Conservation (phyloP, 2,888 invertebrate species). For the Chromoteleia sp. region DNA sequence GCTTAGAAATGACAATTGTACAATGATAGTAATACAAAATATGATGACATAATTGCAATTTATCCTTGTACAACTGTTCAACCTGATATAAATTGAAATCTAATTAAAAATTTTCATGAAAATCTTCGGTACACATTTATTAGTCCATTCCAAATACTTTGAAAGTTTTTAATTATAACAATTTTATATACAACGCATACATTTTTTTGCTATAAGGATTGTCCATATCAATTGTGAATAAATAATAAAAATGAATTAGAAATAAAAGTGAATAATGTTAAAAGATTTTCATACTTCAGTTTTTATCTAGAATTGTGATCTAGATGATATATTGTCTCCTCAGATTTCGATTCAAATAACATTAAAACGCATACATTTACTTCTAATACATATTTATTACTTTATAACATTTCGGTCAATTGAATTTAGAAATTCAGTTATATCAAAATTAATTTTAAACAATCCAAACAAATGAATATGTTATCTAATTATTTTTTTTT, state of each 20-base stretch:
- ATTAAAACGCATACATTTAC: slow-evolving; percentile 11
- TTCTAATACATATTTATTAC: slow-evolving; percentile 10
- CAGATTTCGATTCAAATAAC: slow-evolving; percentile 17
- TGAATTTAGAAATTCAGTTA: slow-evolving; percentile 7
- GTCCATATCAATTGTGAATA: neutral
- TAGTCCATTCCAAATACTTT: too few relatives aligned
- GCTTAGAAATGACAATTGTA: slow-evolving; percentile 59
- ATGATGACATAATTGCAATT: slow-evolving; percentile 46
- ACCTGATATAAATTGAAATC: neutral
- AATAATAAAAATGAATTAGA: slow-evolving; percentile 10
- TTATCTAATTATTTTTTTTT: neutral
- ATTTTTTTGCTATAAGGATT: too few relatives aligned
- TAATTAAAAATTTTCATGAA: neutral
- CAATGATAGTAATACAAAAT: slow-evolving; percentile 51
- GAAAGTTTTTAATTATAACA: too few relatives aligned
- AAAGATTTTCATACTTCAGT: neutral
- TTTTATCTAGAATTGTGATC: slow-evolving; percentile 23
- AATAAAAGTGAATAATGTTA: slow-evolving; percentile 10
- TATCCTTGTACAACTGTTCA: slow-evolving; percentile 13
- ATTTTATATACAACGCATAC: too few relatives aligned
- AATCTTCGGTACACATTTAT: neutral
- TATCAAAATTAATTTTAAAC: neutral
- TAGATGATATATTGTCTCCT: slow-evolving; percentile 13
- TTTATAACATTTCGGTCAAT: slow-evolving; percentile 11
- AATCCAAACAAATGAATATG: slow-evolving; percentile 13